A percentile compares a stretch with the other conserved stretches of the same genome.
These are phyloP conservation scores for Chaetodon trifascialis DNA, from an alignment of 2,113 vertebrate genomes.

Conservation along the genomic window DNA sequence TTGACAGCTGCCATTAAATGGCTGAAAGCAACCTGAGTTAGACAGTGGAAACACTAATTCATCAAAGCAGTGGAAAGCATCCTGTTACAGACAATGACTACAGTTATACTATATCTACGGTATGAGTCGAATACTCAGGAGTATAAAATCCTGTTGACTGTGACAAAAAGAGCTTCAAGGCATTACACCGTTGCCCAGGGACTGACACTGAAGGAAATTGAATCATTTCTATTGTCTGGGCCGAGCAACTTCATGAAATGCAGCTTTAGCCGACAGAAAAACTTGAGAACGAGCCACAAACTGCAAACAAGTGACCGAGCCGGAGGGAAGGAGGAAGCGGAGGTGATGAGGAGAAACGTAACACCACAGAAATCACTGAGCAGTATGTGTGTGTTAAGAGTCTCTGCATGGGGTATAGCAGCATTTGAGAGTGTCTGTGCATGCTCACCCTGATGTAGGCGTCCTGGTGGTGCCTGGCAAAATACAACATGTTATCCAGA, in stretches of 20 bases:
- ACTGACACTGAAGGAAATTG: not conserved
- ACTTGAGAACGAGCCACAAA: conserved; percentile 14
- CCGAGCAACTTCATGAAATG: conserved; percentile 17
- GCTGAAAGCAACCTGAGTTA: not conserved
- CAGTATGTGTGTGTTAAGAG: not conserved
- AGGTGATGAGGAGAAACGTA: conserved; percentile 1
- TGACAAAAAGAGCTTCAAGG: not conserved
- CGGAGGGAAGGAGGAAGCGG: conserved; percentile 14
- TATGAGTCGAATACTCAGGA: not conserved
- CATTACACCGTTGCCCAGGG: not conserved
- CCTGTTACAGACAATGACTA: not conserved
- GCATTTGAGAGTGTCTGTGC: not conserved
- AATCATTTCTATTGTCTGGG: conserved; percentile 1
- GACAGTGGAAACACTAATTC: not conserved
- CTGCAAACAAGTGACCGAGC: conserved; percentile 32
- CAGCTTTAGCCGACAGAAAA: conserved; percentile 17
- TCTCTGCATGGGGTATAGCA: not conserved
- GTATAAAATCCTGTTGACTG: not conserved
- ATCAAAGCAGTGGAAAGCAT: not conserved
- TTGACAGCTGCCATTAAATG: conserved; percentile 13
- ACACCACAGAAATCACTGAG: conserved; percentile 9
- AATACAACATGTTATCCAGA: conserved; percentile 98
- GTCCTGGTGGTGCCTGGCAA: conserved; percentile 96
- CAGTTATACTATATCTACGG: not conserved
- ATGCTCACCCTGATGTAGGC: conserved; percentile 94